Evolutionary conservation across 2,797 vertebrate genomes (phyloP).

Genomic region (Buceros bicornis): DNA sequence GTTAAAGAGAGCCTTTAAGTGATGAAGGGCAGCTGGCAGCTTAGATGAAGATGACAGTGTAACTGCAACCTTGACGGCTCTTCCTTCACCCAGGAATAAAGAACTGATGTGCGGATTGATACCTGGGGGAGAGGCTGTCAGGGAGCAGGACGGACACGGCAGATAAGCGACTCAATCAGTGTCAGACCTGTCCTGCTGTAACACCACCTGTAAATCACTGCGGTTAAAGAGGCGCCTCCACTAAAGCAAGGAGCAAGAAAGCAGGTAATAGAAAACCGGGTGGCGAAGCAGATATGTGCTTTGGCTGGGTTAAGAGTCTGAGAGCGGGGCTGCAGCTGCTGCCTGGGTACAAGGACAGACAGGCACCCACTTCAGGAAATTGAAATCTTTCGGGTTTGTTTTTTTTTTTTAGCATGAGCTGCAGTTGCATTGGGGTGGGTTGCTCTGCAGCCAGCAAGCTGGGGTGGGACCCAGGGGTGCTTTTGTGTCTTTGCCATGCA

Average conservation of each 20-base stretch:
- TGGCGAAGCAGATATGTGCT: not conserved
- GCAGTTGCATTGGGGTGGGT: not conserved
- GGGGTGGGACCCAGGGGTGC: fast-evolving
- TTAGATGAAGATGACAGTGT: constrained; percentile 73
- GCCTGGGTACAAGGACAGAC: not conserved
- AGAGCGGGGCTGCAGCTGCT: not conserved
- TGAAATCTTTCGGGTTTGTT: not conserved
- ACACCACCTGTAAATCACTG: constrained; percentile 69
- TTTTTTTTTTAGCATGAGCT: not conserved
- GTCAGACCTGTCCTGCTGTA: constrained; percentile 72
- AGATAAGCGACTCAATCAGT: constrained; percentile 80
- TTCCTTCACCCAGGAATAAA: constrained; percentile 60
- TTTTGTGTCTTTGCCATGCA: not conserved
- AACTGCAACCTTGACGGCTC: constrained; percentile 67
- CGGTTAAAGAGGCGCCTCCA: not conserved
- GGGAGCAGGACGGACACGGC: constrained; percentile 27
- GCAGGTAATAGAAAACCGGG: constrained; percentile 25
- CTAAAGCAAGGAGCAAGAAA: constrained; percentile 46
- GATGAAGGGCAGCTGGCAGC: constrained; percentile 49
- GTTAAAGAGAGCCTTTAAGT: constrained; percentile 56
- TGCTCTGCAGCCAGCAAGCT: fast-evolving
- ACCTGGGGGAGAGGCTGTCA: constrained; percentile 70
- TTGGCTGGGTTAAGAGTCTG: not conserved
- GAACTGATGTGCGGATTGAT: constrained; percentile 72
- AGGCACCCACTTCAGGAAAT: not conserved